A percentile compares a stretch with the other conserved stretches of the same genome.
Evolutionary conservation across 2,888 invertebrate genomes (phyloP).

Genomic region (Hylaea fasciaria): DNA sequence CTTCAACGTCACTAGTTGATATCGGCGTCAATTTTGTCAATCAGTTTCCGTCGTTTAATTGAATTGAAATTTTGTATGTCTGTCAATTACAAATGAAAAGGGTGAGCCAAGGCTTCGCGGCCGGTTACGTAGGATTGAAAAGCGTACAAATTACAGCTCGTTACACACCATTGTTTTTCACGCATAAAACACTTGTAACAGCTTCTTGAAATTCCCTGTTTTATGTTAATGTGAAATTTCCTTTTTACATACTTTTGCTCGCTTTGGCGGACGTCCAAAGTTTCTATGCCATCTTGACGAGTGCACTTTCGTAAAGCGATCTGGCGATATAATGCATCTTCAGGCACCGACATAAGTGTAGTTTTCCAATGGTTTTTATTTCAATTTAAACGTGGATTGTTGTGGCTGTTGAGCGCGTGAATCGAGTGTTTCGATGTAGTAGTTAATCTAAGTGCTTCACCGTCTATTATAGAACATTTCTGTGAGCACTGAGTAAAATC

Average conservation of each 20-base stretch:
- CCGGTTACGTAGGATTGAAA: too few relatives aligned
- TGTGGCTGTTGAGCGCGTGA: not conserved
- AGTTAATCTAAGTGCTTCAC: not conserved
- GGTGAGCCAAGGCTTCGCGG: too few relatives aligned
- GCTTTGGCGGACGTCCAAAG: slow-evolving; percentile 25
- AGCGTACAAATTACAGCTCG: too few relatives aligned
- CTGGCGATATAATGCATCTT: not conserved
- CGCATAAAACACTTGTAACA: slow-evolving; percentile 13
- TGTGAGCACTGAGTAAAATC: not conserved
- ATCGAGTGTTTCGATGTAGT: not conserved
- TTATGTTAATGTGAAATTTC: slow-evolving; percentile 15
- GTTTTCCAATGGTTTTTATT: slow-evolving; percentile 13
- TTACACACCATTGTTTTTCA: slow-evolving; percentile 15
- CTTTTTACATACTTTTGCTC: slow-evolving; percentile 20
- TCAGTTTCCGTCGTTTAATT: too few relatives aligned
- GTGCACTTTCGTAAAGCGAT: slow-evolving; percentile 4
- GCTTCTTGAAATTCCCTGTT: slow-evolving; percentile 8
- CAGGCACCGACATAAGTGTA: slow-evolving; percentile 2
- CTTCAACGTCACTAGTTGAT: too few relatives aligned
- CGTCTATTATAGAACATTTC: not conserved
- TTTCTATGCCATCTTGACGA: slow-evolving; percentile 13
- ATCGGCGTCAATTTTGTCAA: too few relatives aligned
- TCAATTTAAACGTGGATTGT: slow-evolving; percentile 7
- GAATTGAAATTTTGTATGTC: too few relatives aligned
- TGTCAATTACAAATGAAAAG: too few relatives aligned